Evolutionary conservation across 2,797 vertebrate genomes (phyloP), one percentile per base, ranked within the genome.

Genomic region (Mycteria americana): DNA sequence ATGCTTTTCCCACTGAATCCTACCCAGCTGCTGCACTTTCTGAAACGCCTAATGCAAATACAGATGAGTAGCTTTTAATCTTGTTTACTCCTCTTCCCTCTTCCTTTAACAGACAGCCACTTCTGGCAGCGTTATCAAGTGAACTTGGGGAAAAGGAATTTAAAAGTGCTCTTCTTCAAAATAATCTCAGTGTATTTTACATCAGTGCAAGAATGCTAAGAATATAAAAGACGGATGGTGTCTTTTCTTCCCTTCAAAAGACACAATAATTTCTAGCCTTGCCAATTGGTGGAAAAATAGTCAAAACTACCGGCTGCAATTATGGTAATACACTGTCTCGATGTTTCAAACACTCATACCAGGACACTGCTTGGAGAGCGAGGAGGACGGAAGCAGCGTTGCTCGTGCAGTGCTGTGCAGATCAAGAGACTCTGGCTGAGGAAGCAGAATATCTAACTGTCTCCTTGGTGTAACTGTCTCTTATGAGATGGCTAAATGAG

Each of bases 131-230:
- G 3, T 56, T 93, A 89, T 83, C 87, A 72, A 92, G 51, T 63
- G 46, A 92, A 89, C 79, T 93, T 88, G 16, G 8, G 79, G 72
- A 88, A 80, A 89, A 77, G 51, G 73, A 88, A 85, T 93, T 92
- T 85, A 60, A 93, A 95, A 91, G 89, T 60, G 78, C 15, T 92
- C 45, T 89, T 79, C 89, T 88, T 89, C 85, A 92, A 92, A 95
- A 88, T 94, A 87, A 95, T 89, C 89, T 87, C 46, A 8, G 35
- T 33, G 81, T 91, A 93, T 94, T 96, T 97, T 91, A 87, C 75
- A 91, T 76, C 70, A 59, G 50, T 28, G 75, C 35, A 65, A 76
- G 70, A 85, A 91, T 19, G 56, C 59, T 73, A 54, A 79, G 89
- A 94, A 81, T 90, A 86, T 64, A 90, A 88, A 91, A 93, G 85